Conservation (phyloP, 2,797 vertebrate species). For the Glossophaga mutica region DNA sequence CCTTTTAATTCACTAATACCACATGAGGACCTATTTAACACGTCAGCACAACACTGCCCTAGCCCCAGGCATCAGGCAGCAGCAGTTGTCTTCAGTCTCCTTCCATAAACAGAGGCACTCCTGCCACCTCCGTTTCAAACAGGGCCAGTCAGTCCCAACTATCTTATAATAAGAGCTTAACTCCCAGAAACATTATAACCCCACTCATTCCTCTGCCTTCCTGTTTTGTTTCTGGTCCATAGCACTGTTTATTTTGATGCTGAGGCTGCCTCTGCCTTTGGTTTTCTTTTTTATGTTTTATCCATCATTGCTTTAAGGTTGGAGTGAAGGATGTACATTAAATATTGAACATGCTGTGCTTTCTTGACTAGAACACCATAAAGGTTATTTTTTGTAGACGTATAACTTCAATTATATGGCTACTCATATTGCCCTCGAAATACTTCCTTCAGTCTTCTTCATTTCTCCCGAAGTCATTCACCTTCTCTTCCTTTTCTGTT, state of each 20-base stretch:
- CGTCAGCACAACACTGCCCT: neutral
- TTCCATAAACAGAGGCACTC: neutral
- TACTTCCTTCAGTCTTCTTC: neutral
- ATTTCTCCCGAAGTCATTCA: neutral
- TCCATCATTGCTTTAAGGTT: neutral
- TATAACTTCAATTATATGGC: neutral
- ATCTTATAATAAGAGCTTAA: neutral
- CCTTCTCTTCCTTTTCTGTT: neutral
- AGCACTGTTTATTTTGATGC: neutral
- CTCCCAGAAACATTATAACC: neutral
- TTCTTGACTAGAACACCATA: neutral
- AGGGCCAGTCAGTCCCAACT: neutral
- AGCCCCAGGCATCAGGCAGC: neutral
- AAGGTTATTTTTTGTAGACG: neutral
- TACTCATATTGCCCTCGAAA: neutral
- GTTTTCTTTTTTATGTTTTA: neutral
- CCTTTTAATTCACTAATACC: neutral
- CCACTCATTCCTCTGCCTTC: neutral
- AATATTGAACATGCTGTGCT: neutral
- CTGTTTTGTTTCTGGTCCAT: neutral
- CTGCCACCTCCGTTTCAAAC: rapidly evolving
- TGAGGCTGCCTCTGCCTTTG: neutral
- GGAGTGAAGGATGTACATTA: neutral
- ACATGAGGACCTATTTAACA: neutral
- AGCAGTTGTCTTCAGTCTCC: neutral